Conservation (phyloP, 2,797 vertebrate genomes). For the Enteromius treurensis region DNA sequence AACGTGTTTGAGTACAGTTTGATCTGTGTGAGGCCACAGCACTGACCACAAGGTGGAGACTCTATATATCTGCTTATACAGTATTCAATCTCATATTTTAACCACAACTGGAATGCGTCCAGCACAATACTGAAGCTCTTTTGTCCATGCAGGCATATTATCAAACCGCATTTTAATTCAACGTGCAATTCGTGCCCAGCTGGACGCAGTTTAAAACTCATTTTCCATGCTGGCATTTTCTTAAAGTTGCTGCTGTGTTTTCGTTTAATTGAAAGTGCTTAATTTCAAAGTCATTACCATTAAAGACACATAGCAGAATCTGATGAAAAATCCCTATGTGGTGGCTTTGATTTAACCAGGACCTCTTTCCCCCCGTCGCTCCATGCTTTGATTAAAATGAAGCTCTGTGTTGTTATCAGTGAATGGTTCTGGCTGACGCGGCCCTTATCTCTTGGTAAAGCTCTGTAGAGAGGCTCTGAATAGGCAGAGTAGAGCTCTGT, state of each 20-base stretch:
- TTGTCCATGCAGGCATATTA: not conserved
- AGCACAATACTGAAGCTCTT: not conserved
- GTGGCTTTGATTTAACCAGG: slow-evolving; percentile 45
- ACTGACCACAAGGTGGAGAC: slow-evolving; percentile 64
- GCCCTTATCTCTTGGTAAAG: slow-evolving; percentile 53
- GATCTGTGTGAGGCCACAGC: not conserved
- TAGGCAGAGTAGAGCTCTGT: slow-evolving; percentile 70
- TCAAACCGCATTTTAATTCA: slow-evolving; percentile 33
- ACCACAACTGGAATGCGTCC: not conserved
- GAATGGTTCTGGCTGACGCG: slow-evolving; percentile 65
- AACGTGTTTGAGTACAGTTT: not conserved
- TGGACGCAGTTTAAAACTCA: slow-evolving; percentile 14
- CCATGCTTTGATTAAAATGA: slow-evolving; percentile 56
- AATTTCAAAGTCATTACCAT: slow-evolving; percentile 54
- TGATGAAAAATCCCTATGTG: slow-evolving; percentile 58
- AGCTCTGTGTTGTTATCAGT: slow-evolving; percentile 60
- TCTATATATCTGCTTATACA: not conserved
- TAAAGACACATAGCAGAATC: slow-evolving; percentile 39
- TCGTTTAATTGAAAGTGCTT: slow-evolving; percentile 53
- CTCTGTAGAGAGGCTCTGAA: slow-evolving; percentile 66
- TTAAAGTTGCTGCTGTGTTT: slow-evolving; percentile 34
- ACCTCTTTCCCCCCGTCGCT: not conserved
- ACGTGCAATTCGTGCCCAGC: slow-evolving; percentile 5
- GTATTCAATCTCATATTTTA: not conserved
- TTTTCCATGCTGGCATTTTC: slow-evolving; percentile 26